Conservation (phyloP, 1,140 invertebrate species). For the Condylostylus longicornis region DNA sequence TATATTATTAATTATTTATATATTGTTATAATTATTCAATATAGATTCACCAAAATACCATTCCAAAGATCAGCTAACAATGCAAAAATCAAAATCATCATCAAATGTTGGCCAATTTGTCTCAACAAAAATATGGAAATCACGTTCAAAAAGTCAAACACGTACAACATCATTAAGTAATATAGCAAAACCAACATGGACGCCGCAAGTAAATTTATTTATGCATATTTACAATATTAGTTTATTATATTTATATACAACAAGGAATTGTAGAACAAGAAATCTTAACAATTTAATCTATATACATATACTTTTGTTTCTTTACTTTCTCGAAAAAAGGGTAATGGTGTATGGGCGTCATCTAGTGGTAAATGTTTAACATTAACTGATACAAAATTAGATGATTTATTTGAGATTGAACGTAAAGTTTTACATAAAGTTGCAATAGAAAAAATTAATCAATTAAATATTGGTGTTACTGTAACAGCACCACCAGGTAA, state of each 20-base stretch:
- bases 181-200: constrained; percentile 47
- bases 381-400: constrained; percentile 50
- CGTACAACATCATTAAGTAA: constrained; percentile 32
- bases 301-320: neutral
- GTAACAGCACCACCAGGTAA: constrained; percentile 29
- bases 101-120: constrained; percentile 72
- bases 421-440: constrained; percentile 64
- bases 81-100: constrained; percentile 78
- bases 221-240: constrained; percentile 4
- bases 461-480: constrained; percentile 66
- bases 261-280: neutral
- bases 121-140: constrained; percentile 66
- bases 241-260: constrained; percentile 1
- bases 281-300: neutral
- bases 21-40: too few species aligned
- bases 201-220: constrained; percentile 50
- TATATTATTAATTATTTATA: too few species aligned
- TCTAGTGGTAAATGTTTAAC: constrained; percentile 57
- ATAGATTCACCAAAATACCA: too few species aligned
- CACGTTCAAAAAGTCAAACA: constrained; percentile 62
- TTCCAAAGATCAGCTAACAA: constrained; percentile 35
- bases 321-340: constrained; percentile 39
- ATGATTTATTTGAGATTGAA: constrained; percentile 67
- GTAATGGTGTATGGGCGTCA: constrained; percentile 68
- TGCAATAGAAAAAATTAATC: constrained; percentile 71